Evolutionary conservation across 2,797 vertebrate genomes (phyloP), one percentile per base, ranked within the genome.

Genomic region (Sciurus carolinensis): DNA sequence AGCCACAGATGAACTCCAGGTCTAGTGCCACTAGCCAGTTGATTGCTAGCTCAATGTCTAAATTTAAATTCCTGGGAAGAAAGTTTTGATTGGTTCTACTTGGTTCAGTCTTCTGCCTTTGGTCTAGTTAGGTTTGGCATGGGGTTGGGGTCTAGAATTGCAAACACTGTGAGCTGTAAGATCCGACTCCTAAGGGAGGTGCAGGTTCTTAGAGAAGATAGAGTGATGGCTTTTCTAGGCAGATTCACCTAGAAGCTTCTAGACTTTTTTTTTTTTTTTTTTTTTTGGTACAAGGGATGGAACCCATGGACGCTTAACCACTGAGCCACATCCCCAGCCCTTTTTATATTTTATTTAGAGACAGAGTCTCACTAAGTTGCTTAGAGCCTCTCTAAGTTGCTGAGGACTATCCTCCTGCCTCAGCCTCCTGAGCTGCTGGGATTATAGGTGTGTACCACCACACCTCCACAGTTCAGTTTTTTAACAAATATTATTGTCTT

Each of bases 171-270:
- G 39, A 92, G n/a, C 18, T 95, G 59, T 33, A 80, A 91, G 80
- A 33, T 69, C n/a, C 47, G n/a, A 28, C 12, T 83, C 52, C n/a
- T 76, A 28, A 79, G 52, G 57, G 18, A 62, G 7, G 42, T 4
- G 28, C 4, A 28, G 88, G 39, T 33, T 90, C 54, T 81, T 36
- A 77, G 50, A 75, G 54, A 59, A 82, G 28, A n/a, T 76, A 20
- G 20, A 87, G 5, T 82, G 66, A 67, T 64, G 79, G 88, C 64
- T 47, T 47, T 79, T 95, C 3, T 86, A 75, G 80, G 36, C n/a
- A 50, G 64, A 89, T 26, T 57, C 42, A n/a, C n/a, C 52, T 22
- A 93, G 87, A 93, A 87, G 52, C 36, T 90, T 87, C 8, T 95
- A 72, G 50, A 73, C 1, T 13, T 64, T 93, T 94, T 80, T 93